A percentile compares a stretch with the other conserved stretches of the same genome.
phyloP scores from a whole-genome alignment of 2,113 vertebrate species.

The Leptodactylus fuscus region DNA sequence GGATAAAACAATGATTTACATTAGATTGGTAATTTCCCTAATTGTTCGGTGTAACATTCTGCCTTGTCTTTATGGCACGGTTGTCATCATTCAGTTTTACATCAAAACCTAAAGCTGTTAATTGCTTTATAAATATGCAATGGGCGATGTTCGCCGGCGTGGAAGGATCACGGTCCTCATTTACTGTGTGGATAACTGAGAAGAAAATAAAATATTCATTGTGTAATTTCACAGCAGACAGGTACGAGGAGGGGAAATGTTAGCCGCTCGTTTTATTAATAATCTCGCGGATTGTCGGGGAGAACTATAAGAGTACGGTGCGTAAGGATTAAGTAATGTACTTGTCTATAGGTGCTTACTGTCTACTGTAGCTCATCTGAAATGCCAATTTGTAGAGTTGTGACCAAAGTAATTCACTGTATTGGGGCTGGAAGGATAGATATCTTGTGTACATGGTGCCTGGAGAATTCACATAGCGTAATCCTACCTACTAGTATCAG shows the following conservation, averaged over 20 bases:
- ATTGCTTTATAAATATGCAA: constrained; percentile 55
- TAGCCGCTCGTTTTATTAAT: neutral
- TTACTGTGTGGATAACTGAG: constrained; percentile 30
- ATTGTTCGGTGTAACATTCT: constrained; percentile 9
- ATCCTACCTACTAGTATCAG: too few species aligned
- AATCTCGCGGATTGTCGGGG: neutral
- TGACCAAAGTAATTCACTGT: too few species aligned
- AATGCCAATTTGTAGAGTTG: too few species aligned
- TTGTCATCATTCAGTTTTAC: constrained; percentile 33
- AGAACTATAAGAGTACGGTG: too few species aligned
- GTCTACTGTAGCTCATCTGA: too few species aligned
- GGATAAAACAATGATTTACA: constrained; percentile 29
- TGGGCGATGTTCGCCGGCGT: constrained; percentile 33
- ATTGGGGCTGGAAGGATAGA: too few species aligned
- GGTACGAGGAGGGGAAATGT: constrained; percentile 13
- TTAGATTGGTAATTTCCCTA: neutral
- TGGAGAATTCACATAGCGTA: too few species aligned
- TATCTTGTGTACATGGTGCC: too few species aligned
- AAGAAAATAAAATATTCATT: constrained; percentile 52
- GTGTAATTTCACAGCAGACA: constrained; percentile 44
- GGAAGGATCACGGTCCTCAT: constrained; percentile 45
- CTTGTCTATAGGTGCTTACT: neutral
- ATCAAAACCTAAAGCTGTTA: constrained; percentile 44
- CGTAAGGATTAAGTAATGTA: neutral
- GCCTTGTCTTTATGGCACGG: constrained; percentile 21